phyloP scores from a whole-genome alignment of 2,113 vertebrate genomes.

The Mobula birostris region DNA sequence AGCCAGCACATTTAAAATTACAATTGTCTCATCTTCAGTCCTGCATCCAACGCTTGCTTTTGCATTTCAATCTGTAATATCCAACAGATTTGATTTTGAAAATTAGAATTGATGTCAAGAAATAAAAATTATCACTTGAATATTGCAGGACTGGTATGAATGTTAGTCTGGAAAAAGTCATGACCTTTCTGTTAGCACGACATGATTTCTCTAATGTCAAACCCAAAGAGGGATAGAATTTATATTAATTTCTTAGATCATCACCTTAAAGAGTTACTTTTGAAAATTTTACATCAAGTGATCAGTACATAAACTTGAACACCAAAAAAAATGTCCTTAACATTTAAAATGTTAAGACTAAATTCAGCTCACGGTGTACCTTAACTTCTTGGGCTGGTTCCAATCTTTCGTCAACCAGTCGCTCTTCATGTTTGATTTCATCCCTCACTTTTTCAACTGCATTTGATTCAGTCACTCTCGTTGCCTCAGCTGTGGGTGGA shows the following conservation, averaged over 20 bases:
- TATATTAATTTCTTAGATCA: background rate
- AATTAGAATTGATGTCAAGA: background rate
- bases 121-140: background rate
- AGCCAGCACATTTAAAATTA: too few species aligned
- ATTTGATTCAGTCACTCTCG: constrained; percentile 41
- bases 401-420: constrained; percentile 47
- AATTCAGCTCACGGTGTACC: constrained; percentile 54
- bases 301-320: constrained; percentile 40
- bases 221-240: background rate
- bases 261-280: background rate
- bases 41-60: background rate
- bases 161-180: too few species aligned
- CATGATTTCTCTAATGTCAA: too few species aligned
- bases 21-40: background rate
- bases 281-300: background rate
- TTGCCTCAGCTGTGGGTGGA: constrained; percentile 43
- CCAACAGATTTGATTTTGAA: background rate
- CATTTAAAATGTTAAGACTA: background rate
- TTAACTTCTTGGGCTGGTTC: constrained; percentile 60
- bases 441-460: constrained; percentile 55
- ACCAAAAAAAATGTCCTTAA: constrained; percentile 43
- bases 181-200: too few species aligned
- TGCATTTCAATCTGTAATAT: background rate
- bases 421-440: constrained; percentile 59
- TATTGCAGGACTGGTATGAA: too few species aligned